Evolutionary conservation across 1,140 invertebrate genomes (phyloP), one percentile per base, ranked within the genome.

Genomic region (Pissodes strobi): DNA sequence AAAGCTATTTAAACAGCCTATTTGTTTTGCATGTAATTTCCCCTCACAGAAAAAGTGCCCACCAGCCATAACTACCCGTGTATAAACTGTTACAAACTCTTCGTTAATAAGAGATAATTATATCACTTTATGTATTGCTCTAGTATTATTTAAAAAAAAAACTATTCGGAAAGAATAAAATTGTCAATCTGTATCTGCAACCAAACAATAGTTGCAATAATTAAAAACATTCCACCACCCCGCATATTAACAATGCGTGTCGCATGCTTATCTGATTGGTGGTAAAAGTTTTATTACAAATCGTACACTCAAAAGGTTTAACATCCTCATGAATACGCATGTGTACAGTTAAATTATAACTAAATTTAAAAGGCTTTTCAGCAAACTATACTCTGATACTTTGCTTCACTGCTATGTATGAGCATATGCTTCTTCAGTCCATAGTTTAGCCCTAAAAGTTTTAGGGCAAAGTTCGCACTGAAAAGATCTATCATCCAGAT

Each of bases 301-400:
- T 64, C 37, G 85, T 83, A 66, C 89, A 85, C 41, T 83, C 78
- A 68, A 88, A 89, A 0, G 87, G 88, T 56, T 84, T 77, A 66
- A 88, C 85, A 0, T 85, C 86, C 0, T 89, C 90, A 68, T 92
- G 90, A 13, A 87, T 89, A 65, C 89, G 76, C 62, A 89, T 83
- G 56, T 75, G 76, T 5, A 69, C 67, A 12, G 52, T 73, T 38
- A 74, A 69, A 53, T 67, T 56, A 48, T 48, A 55, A 39, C 53
- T 27, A 43, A 58, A 57, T 84, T 87, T 63, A 22, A 66, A 71
- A 1, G n/a, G 46, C 46, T 43, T 68, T 70, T 9, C 48, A 56
- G 37, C 66, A 72, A 22, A 49, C 21, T 2, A 53, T 55, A 48
- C 70, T 69, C 13, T 51, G 38, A 39, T 58, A 30, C 19, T 55